Evolutionary conservation across 2,888 invertebrate species (phyloP), one percentile per base, ranked within the genome.

Genomic region (Mycogona germanica): DNA sequence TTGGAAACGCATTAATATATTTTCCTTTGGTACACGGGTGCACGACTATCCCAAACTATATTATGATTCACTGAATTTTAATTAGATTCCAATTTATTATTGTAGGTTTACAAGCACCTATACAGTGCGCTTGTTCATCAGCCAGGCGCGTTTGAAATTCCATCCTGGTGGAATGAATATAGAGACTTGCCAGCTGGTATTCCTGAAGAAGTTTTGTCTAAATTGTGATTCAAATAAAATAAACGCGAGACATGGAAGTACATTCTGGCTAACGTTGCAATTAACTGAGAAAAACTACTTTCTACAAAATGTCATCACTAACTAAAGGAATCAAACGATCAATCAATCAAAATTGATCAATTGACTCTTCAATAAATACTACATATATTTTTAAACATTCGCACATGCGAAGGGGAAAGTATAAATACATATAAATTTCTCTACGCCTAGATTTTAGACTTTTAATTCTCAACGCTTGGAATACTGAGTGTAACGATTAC

Each of bases 91-190:
- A 30, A 14, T 14, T 47, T 40, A 26, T 37, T 37, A 45, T 55
- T 58, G 58, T 50, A 84, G 82, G 76, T 81, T 1, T 87, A 87
- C 69, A 78, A 84, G 64, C 81, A 84, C 66, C 73, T 87, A 40
- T 77, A 85, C 65, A 71, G 75, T 46, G 72, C 75, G 23, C 75
- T 86, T 61, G 74, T 78, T 64, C 76, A 78, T 40, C 74, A 77
- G 59, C 79, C 82, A 0, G 79, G 78, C 12, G 76, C 79, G 0
- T 71, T 84, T 65, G 72, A 78, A 52, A 75, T 84, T n/a, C 82
- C 86, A 0, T 62, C 68, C 14, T 87, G 86, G 86, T 87, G 86
- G 86, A 71, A 75, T 32, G 82, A 84, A 23, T 40, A 41, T 21
- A 26, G 49, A 21, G 21, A 49, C 7, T 32, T 47, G 30, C 17